These are phyloP conservation scores for Apamea sordens DNA, from an alignment of 2,888 invertebrate species.

Conservation along the genomic window DNA sequence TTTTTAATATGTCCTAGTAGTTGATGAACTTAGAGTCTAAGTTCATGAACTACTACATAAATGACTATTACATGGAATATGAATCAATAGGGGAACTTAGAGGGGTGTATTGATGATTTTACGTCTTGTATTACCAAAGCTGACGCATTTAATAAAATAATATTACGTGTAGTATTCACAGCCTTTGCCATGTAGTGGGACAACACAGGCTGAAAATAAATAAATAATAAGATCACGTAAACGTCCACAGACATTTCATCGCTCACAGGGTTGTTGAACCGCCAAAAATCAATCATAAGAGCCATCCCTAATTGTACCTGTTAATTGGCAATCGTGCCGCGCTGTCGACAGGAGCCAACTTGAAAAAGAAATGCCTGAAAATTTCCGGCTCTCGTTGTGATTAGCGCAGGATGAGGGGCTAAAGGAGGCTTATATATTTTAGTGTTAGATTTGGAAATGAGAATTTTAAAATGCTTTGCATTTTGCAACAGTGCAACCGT, in stretches of 20 bases:
- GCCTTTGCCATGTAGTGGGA: background rate
- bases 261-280: conserved; percentile 7
- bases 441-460: background rate
- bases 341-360: background rate
- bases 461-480: background rate
- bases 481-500: too few species aligned
- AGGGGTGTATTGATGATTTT: too few species aligned
- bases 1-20: too few species aligned
- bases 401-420: conserved; percentile 10
- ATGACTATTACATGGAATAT: too few species aligned
- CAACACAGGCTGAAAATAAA: background rate
- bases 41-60: too few species aligned
- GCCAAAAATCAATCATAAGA: conserved; percentile 35
- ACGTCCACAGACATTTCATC: background rate
- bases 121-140: too few species aligned
- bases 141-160: background rate
- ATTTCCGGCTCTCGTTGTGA: conserved; percentile 14
- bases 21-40: too few species aligned
- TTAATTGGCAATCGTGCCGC: conserved; percentile 56
- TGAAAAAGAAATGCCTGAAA: conserved; percentile 32
- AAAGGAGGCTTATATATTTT: conserved; percentile 15
- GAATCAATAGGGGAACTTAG: too few species aligned
- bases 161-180: background rate
- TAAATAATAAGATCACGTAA: background rate
- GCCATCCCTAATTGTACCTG: conserved; percentile 46